Conservation (phyloP, 2,113 vertebrate genomes). For the Xiphophorus maculatus region DNA sequence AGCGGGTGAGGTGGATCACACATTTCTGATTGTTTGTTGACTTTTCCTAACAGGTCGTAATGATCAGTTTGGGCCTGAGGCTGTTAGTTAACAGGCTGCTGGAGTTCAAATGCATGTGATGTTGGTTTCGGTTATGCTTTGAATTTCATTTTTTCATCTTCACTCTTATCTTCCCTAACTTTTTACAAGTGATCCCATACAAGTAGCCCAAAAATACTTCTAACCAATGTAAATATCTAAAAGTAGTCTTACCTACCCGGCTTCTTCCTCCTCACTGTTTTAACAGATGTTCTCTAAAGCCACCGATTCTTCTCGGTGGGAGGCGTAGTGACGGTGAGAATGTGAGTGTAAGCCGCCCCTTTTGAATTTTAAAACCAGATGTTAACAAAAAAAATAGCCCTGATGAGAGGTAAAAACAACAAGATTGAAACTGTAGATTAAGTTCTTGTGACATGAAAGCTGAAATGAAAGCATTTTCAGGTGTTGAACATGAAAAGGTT, state of each 20-base stretch:
- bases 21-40: neutral
- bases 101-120: neutral
- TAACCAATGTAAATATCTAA: neutral
- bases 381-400: too few relatives aligned
- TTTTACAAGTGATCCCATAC: neutral
- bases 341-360: too few relatives aligned
- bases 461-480: too few relatives aligned
- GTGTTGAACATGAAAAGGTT: too few relatives aligned
- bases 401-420: too few relatives aligned
- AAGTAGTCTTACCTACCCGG: neutral
- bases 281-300: neutral
- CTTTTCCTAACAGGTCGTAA: slow-evolving; percentile 14
- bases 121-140: neutral
- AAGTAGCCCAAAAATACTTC: neutral
- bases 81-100: neutral
- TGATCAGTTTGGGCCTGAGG: neutral
- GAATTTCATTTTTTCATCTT: neutral
- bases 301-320: neutral
- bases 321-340: neutral
- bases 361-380: too few relatives aligned
- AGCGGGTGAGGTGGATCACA: neutral
- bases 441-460: too few relatives aligned
- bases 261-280: neutral
- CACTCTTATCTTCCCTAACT: too few relatives aligned
- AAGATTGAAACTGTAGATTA: too few relatives aligned